phyloP scores from a whole-genome alignment of 1,140 invertebrate species.

The Achatina immaculata region DNA sequence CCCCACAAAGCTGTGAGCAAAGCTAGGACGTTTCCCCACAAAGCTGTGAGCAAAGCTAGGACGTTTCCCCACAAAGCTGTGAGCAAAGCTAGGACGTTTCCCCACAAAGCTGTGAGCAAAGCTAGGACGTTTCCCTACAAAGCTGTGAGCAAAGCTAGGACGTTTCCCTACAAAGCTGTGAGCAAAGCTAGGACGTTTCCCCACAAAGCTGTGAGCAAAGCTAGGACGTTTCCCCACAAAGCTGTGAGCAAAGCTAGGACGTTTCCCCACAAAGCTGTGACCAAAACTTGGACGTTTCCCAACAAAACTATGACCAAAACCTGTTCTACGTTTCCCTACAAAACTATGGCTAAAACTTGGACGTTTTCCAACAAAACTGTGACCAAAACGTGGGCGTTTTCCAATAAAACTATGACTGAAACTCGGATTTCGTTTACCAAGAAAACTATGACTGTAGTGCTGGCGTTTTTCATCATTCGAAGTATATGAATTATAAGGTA shows the following conservation, averaged over 20 bases:
- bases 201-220: not conserved
- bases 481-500: no score
- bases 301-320: not conserved
- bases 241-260: not conserved
- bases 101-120: no score
- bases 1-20: slow-evolving; percentile 14
- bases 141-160: not conserved
- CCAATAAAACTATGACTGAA: not conserved
- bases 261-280: not conserved
- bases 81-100: no score
- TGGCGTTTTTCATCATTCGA: not conserved
- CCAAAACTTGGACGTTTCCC: not conserved
- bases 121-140: not conserved
- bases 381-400: not conserved
- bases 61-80: no score
- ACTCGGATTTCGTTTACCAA: not conserved
- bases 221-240: not conserved
- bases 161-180: not conserved
- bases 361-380: not conserved
- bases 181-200: not conserved
- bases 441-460: not conserved
- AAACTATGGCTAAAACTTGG: not conserved
- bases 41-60: not conserved
- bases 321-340: not conserved
- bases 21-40: not conserved